Base-by-base conservation (phyloP, 2,888 invertebrate genomes). In the Dicyrtoma fusca region DNA sequence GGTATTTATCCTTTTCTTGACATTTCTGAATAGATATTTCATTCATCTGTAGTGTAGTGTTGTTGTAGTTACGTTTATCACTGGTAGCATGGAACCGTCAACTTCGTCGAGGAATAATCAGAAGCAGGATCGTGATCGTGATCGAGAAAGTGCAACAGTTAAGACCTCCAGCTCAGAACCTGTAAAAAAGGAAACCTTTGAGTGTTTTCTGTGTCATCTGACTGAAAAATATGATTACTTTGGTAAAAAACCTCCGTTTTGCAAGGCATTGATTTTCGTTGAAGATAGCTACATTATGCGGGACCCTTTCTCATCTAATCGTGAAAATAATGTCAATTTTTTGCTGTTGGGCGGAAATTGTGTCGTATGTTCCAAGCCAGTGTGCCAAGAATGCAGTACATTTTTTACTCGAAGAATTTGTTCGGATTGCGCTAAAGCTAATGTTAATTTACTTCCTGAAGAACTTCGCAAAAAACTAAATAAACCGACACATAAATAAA, bases 341-440 rank as follows among this genome's bases (percentile, higher is more conserved):
- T 84, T 93, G 74, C 86, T 92, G 3, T 82, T 95, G 19, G 95
- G 95, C 1, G 86, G 89, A 13, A 89, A 92, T 82, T 95, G 95
- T 84, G 84, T 85, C 25, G 81, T 86, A 21, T 95, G 95, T 84
- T 83, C 85, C 1, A 87, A 87, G 81, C 80, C 86, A 74, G 89
- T 93, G 5, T 95, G 95, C 83, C 88, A 90, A 81, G 87, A 88
- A 65, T 95, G 95, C 82, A 93, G 94, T 83, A 83, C 94, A 74
- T 95, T 90, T 84, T 95, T 91, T 83, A 85, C 85, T 14, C 89
- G 89, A 82, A 87, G 89, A 71, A 91, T 88, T 83, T 95, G 95
- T 83, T 83, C 89, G 74, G 81, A 84, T 61, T 95, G 95, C 86
- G 91, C 89, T 49, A 83, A 84, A 78, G 83, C 84, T 66, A 85